Percentiles rank a stretch among this genome's conserved stretches.
These are phyloP conservation scores for Leptopterna dolabrata DNA, from an alignment of 2,888 invertebrate genomes.

Conservation along the genomic window DNA sequence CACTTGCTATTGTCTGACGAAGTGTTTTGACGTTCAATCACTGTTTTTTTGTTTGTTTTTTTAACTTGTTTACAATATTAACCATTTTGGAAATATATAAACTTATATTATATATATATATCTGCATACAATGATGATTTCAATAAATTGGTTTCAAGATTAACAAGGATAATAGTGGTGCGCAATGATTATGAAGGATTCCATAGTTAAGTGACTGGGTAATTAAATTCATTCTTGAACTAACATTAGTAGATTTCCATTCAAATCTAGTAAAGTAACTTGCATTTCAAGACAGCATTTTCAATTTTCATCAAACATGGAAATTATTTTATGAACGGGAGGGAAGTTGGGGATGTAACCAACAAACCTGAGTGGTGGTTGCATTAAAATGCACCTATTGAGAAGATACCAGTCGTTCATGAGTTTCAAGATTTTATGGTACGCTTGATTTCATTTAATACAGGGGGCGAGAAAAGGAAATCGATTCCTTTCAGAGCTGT, in stretches of 20 bases:
- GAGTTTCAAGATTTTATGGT: background rate
- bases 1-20: conserved; percentile 32
- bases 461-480: too few relatives aligned
- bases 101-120: conserved; percentile 3
- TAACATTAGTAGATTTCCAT: background rate
- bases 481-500: too few relatives aligned
- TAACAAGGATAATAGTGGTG: conserved; percentile 1
- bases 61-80: background rate
- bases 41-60: background rate
- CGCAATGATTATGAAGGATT: background rate
- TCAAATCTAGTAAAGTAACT: background rate
- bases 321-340: background rate
- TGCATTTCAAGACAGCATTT: background rate
- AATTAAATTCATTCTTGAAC: background rate
- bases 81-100: conserved; percentile 15
- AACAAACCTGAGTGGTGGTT: background rate
- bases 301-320: background rate
- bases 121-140: background rate
- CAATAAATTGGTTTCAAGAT: conserved; percentile 4
- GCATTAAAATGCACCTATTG: background rate
- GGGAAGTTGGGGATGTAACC: background rate
- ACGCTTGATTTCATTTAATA: background rate
- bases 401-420: background rate
- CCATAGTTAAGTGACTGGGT: background rate
- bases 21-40: background rate